Evolutionary conservation across 1,140 invertebrate species (phyloP).

Genomic region (Eulimnadia texana): DNA sequence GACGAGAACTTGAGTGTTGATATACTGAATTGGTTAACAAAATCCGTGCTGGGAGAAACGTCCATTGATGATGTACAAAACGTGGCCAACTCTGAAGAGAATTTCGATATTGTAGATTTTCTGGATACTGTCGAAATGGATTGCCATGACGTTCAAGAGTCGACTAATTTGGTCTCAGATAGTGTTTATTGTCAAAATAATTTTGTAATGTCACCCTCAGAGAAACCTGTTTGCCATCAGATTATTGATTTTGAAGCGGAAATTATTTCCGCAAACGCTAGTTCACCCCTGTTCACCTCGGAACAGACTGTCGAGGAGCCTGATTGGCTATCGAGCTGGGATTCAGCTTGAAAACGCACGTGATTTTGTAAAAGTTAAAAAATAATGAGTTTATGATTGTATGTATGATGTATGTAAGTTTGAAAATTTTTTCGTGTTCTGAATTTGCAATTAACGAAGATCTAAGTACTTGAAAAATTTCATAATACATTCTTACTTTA

Average conservation of each 20-base stretch:
- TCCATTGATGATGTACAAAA: neutral
- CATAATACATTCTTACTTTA: no score
- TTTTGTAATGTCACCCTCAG: neutral
- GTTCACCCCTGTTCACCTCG: constrained; percentile 4
- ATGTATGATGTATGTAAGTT: no score
- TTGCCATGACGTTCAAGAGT: neutral
- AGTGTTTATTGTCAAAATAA: neutral
- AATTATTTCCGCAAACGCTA: constrained; percentile 1
- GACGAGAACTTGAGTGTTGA: neutral
- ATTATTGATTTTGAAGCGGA: neutral
- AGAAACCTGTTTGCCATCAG: neutral
- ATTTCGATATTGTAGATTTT: neutral
- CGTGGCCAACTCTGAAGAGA: neutral
- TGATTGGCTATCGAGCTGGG: constrained; percentile 12
- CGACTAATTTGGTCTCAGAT: neutral
- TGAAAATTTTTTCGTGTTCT: no score
- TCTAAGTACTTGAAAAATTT: no score
- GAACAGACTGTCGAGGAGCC: constrained; percentile 13
- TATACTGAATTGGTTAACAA: constrained; percentile 8
- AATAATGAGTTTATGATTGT: no score
- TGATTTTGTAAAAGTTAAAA: no score
- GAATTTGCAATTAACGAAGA: no score
- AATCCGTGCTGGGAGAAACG: constrained; percentile 4
- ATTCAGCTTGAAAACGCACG: no score
- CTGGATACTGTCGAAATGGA: neutral